Percentiles rank a stretch among this genome's conserved stretches.
phyloP scores from a whole-genome alignment of 2,888 invertebrate species.

The Euplexia lucipara region DNA sequence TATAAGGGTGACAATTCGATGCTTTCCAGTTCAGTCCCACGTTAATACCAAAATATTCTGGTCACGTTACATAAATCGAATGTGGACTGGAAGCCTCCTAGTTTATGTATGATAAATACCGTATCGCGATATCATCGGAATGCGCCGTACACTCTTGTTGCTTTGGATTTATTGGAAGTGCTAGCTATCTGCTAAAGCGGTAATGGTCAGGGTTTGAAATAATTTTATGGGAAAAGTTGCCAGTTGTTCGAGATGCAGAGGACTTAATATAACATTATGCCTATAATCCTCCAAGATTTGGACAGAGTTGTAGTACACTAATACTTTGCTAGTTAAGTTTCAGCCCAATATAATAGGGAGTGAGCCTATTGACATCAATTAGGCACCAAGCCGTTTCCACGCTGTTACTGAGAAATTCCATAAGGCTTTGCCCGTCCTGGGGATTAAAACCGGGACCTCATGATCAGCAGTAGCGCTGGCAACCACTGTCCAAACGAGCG shows the following conservation, averaged over 20 bases:
- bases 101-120: conserved; percentile 79
- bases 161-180: conserved; percentile 71
- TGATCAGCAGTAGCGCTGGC: too few relatives aligned
- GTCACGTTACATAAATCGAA: conserved; percentile 68
- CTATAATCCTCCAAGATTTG: too few relatives aligned
- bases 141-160: conserved; percentile 69
- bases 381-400: too few relatives aligned
- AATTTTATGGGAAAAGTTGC: conserved; percentile 5
- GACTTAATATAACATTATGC: too few relatives aligned
- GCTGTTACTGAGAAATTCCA: too few relatives aligned
- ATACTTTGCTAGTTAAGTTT: too few relatives aligned
- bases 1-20: background rate
- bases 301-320: too few relatives aligned
- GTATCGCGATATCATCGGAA: conserved; percentile 74
- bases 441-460: too few relatives aligned
- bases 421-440: too few relatives aligned
- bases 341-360: too few relatives aligned
- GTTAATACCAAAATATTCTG: conserved; percentile 42
- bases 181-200: conserved; percentile 66
- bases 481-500: too few relatives aligned
- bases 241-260: background rate
- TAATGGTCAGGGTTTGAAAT: conserved; percentile 65
- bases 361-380: too few relatives aligned
- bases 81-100: conserved; percentile 61
- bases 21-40: conserved; percentile 18